Base-by-base conservation (phyloP, 2,797 vertebrate genomes). In the Paguma larvata region DNA sequence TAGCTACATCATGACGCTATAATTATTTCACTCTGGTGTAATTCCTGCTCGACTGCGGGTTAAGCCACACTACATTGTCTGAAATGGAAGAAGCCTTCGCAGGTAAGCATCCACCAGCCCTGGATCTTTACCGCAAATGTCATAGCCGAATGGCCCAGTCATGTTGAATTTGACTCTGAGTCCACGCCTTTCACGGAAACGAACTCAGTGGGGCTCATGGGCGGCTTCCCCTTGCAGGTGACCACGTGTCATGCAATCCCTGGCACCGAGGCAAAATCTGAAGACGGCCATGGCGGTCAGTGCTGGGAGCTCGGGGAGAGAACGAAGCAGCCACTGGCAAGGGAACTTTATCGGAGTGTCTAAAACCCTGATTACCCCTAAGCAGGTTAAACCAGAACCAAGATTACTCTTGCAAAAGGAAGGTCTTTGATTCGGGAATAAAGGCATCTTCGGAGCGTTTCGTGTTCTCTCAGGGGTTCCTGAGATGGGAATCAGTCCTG, bases 1-100 rank as follows among this genome's bases (percentile, higher is more conserved):
- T 41, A 19, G 14, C 85, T 44, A 16, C 25, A 12, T 19, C 27
- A 41, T 21, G 75, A 85, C 78, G 0, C 1, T 89, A 0, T 94
- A 85, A 97, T 97, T 95, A 85, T 94, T 95, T 83, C 75, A 56
- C 83, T 46, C 46, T 79, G 56, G 48, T 48, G 5, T 63, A 56
- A 73, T 95, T 90, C 48, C 53, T 73, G 68, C 85, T 75, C 44
- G 72, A 34, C 38, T 73, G 79, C 72, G 77, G 67, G 34, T 16
- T 73, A 68, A 68, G 38, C 53, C 82, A 19, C 5, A 14, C 25
- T 4, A 13, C 23, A 5, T 34, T 30, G 75, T 85, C 91, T n/a
- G 67, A 87, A 63, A 21, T 44, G 41, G 73, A 89, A 96, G 70
- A 65, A 85, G 18, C 0, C 32, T 21, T 93, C 87, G 32, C 51